phyloP scores from a whole-genome alignment of 1,140 invertebrate species.

The Cotesia vestalis region DNA sequence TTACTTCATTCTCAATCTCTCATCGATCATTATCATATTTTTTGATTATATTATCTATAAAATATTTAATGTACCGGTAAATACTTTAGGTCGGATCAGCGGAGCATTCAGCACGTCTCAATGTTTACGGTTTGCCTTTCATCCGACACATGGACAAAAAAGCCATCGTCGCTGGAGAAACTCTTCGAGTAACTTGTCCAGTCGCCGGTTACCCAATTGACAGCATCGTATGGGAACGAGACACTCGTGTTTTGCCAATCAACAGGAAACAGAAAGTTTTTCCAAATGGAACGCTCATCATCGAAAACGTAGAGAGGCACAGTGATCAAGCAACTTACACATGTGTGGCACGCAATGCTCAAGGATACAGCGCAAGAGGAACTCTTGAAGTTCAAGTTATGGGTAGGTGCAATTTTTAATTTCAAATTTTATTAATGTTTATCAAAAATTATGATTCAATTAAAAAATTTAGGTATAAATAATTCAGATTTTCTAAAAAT shows the following conservation, averaged over 20 bases:
- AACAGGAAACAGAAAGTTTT: slow-evolving; percentile 95
- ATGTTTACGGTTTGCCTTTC: slow-evolving; percentile 91
- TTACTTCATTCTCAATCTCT: neutral
- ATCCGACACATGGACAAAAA: slow-evolving; percentile 93
- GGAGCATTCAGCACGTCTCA: slow-evolving; percentile 86
- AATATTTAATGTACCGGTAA: neutral
- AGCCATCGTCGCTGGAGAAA: slow-evolving; percentile 92
- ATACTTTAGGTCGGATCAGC: slow-evolving; percentile 77
- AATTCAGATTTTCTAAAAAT: too few species aligned
- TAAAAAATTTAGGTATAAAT: too few species aligned
- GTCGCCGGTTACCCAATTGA: slow-evolving; percentile 95
- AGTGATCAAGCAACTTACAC: slow-evolving; percentile 95
- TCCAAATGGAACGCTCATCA: slow-evolving; percentile 91
- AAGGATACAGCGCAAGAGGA: slow-evolving; percentile 86
- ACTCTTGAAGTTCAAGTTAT: slow-evolving; percentile 93
- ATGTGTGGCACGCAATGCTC: slow-evolving; percentile 90
- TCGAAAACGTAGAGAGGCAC: slow-evolving; percentile 90
- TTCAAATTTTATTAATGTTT: neutral
- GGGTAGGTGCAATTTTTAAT: slow-evolving; percentile 74
- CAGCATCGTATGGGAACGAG: slow-evolving; percentile 92
- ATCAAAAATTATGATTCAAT: neutral
- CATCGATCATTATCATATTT: too few species aligned
- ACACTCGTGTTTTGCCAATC: slow-evolving; percentile 82
- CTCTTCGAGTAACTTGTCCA: slow-evolving; percentile 87
- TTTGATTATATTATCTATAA: too few species aligned